These are phyloP conservation scores for Tenthredo livida DNA, from an alignment of 2,888 invertebrate species.

Conservation along the genomic window DNA sequence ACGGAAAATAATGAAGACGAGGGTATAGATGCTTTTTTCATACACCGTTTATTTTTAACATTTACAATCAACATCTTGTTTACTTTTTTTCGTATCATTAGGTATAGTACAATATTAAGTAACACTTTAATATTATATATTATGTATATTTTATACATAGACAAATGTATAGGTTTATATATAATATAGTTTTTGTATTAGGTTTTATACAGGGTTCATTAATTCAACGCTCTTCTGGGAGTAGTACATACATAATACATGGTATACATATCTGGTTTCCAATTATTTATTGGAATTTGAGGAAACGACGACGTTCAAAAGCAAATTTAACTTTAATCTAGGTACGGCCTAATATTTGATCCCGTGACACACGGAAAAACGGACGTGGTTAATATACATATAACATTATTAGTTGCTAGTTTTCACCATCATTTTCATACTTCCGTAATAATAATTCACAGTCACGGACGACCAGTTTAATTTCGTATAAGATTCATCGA, in stretches of 20 bases:
- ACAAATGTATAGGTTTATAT: conserved; percentile 62
- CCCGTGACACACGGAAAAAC: conserved; percentile 18
- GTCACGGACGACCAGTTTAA: not conserved
- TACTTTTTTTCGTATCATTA: conserved; percentile 67
- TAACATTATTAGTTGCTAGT: conserved; percentile 11
- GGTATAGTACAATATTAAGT: conserved; percentile 63
- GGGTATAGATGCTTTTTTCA: conserved; percentile 66
- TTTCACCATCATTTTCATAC: conserved; percentile 10
- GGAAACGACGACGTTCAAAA: conserved; percentile 32
- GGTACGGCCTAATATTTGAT: conserved; percentile 16
- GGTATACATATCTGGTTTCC: conserved; percentile 37
- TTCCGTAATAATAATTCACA: conserved; percentile 1
- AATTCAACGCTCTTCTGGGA: conserved; percentile 5
- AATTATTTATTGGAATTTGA: conserved; percentile 20
- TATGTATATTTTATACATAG: conserved; percentile 64
- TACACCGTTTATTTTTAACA: conserved; percentile 78
- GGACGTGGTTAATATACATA: conserved; percentile 7
- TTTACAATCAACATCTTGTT: conserved; percentile 75
- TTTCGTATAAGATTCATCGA: not conserved
- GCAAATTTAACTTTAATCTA: not conserved
- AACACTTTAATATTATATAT: conserved; percentile 58
- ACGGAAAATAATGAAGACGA: not conserved
- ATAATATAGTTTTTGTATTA: conserved; percentile 47
- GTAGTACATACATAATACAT: conserved; percentile 15
- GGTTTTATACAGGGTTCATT: conserved; percentile 42